Base-by-base conservation (phyloP, 2,113 vertebrate genomes). In the Arothron firmamentum region DNA sequence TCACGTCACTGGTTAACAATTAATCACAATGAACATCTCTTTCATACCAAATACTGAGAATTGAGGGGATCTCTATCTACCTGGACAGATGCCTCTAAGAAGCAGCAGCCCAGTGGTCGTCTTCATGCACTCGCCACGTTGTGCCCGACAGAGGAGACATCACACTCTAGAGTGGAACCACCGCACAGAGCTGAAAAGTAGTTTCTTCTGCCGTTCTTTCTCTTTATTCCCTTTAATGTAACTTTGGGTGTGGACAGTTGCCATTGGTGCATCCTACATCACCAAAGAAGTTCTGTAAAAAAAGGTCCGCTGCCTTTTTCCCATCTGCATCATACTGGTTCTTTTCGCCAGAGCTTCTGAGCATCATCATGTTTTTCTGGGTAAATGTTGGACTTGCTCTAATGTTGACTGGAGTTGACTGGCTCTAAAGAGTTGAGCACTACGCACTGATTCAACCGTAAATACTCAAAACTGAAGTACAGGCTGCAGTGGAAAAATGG, bases 1-100 rank as follows among this genome's bases (percentile, higher is more conserved):
- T 81, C 87, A 92, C 91, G 87, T 88, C 85, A 91, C 90, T 87
- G 80, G 85, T 90, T 91, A 86, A 91, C 90, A 90, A 88, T 83
- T 83, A 88, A 90, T 82, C 85, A 92, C 90, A 90, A 90, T 80
- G 67, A 90, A 87, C 84, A 89, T 85, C 78, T 87, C 87, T 84
- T 91, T 90, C 88, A 90, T 89, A 90, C 88, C 79, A 86, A 90
- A 90, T 89, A 89, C 81, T 82, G 74, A 88, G 73, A 79, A 83
- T 70, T 61, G 65, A 62, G 62, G 56, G 77, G 78, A 79, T 77
- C 74, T 75, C 80, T 84, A 83, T 58, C 76, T 87, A 82, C 80
- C 45, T 83, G 74, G 78, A 88, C 83, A 72, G 72, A 85, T 87
- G 80, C 65, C 68, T 85, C 72, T 86, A 81, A 68, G 74, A 77